Base-by-base conservation (phyloP, 1,140 invertebrate genomes). In the Phymorhynchus buccinoides region DNA sequence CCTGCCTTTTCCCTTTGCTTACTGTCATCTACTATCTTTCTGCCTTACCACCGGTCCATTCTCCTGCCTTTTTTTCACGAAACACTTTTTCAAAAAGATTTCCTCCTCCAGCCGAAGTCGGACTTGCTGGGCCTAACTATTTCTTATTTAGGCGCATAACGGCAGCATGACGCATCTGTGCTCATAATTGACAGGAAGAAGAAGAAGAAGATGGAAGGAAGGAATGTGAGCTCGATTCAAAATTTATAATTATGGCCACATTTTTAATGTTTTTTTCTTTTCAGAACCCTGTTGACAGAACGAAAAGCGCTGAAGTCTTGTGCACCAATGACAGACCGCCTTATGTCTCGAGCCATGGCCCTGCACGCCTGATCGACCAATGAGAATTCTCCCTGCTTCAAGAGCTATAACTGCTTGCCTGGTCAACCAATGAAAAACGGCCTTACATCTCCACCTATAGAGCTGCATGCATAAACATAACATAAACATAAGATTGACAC, bases 261-360 rank as follows among this genome's bases (percentile, higher is more conserved):
- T 4, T 14, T n/a, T 14, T 22, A 3, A 37, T 56, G 66, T 37
- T 81, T n/a, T 42, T 35, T 86, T 48, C 81, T 81, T 83, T 83
- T 32, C 85, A 91, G 90, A 41, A 77, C 81, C 62, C 82, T 91
- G 16, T 77, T 91, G 75, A 77, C 80, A 73, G 90, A 90, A 48
- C 83, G 88, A 35, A 90, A 90, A 83, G 75, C 87, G 0, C 62
- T 84, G 77, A 91, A 90, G 71, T 35, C 80, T 18, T 85, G 75
- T 52, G 84, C 90, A 1, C 89, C 90, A 41, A 87, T 91, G 88
- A 90, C 90, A 27, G 89, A 91, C 80, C 83, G 90, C 16, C 83
- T 92, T 12, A 90, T 89, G 41, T 84, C 66, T 1, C 82, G 80
- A 52, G 87, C 86, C 0, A 84, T 90, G 84, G 83, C 87, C 1